Evolutionary conservation across 2,888 invertebrate species (phyloP).

Genomic region (Euplagia quadripunctaria): DNA sequence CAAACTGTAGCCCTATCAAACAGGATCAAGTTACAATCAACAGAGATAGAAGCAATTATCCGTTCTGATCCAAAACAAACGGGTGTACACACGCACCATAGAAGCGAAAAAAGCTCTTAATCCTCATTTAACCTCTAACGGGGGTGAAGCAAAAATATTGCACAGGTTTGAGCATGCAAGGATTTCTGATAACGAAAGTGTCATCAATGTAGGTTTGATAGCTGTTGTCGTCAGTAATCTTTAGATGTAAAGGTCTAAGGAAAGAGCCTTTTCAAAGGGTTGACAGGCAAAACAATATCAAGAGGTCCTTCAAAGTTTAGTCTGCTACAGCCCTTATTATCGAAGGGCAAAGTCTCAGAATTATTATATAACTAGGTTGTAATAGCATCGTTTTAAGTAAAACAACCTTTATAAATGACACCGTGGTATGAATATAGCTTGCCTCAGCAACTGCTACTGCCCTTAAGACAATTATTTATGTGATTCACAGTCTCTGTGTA

Average conservation of each 20-base stretch:
- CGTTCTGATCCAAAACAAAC: constrained; percentile 68
- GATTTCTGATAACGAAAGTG: neutral
- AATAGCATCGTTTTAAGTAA: neutral
- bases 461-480: neutral
- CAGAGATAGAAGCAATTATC: constrained; percentile 65
- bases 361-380: neutral
- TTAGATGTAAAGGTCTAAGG: neutral
- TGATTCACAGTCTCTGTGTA: neutral
- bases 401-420: neutral
- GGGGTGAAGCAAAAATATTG: neutral
- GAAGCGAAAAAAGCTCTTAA: constrained; percentile 58
- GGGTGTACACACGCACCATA: constrained; percentile 59
- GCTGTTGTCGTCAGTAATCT: neutral
- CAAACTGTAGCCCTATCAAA: constrained; percentile 50
- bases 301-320: neutral
- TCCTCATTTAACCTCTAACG: constrained; percentile 35
- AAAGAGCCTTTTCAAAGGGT: neutral
- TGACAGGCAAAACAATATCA: neutral
- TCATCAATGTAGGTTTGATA: too few species aligned
- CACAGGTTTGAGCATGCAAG: neutral
- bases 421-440: neutral
- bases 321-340: neutral
- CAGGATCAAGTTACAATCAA: constrained; percentile 73
- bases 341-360: neutral
- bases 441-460: neutral